Percentiles rank a stretch among this genome's conserved stretches.
phyloP scores from a whole-genome alignment of 2,797 vertebrate genomes.

The Hippopotamyrus pictus region DNA sequence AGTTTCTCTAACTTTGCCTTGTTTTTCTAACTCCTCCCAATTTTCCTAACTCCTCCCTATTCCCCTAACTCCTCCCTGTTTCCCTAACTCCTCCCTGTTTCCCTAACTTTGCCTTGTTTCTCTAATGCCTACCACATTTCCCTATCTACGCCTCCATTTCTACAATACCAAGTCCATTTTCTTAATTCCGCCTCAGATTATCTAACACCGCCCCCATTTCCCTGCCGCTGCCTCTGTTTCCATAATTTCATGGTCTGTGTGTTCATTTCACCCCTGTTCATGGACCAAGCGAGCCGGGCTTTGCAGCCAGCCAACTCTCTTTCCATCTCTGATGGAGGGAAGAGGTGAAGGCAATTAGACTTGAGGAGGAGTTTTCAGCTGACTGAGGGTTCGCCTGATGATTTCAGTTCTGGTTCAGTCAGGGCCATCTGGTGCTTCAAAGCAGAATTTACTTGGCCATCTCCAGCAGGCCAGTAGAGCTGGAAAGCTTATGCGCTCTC shows the following conservation, averaged over 20 bases:
- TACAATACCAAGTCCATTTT: background rate
- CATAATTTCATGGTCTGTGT: background rate
- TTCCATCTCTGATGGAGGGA: constrained; percentile 33
- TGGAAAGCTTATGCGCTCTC: background rate
- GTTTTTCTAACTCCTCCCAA: background rate
- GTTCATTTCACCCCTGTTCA: background rate
- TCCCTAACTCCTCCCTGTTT: background rate
- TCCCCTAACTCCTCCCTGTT: background rate
- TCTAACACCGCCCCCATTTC: background rate
- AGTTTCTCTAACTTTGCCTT: background rate
- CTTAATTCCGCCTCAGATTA: background rate
- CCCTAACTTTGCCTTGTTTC: background rate
- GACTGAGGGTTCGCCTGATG: constrained; percentile 19
- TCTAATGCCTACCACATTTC: background rate
- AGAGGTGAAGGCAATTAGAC: constrained; percentile 46
- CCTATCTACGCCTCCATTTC: background rate
- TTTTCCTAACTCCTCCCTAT: background rate
- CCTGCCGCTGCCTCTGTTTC: background rate
- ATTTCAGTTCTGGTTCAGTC: constrained; percentile 45
- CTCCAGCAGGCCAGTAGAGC: constrained; percentile 3
- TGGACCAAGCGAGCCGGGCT: background rate
- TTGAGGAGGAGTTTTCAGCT: constrained; percentile 47
- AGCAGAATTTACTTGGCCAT: constrained; percentile 34
- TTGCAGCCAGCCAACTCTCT: constrained; percentile 27
- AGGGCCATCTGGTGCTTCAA: constrained; percentile 27